These are phyloP conservation scores for Vulpes lagopus DNA, from an alignment of 2,113 vertebrate genomes.

Conservation along the genomic window DNA sequence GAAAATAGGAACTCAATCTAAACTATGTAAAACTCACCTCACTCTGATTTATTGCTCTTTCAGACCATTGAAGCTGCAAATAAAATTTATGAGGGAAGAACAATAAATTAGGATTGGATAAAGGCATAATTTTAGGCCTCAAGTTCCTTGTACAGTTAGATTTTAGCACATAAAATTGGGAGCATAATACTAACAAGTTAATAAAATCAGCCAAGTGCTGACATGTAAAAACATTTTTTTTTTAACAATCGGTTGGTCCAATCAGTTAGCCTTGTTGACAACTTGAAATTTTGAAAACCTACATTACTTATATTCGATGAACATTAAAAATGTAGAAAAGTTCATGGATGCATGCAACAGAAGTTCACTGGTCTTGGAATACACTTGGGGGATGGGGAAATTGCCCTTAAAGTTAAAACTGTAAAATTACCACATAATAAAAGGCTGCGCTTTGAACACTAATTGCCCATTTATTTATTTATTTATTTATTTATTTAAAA, in stretches of 20 bases:
- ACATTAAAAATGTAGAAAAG: slow-evolving; percentile 87
- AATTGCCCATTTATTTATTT: slow-evolving; percentile 86
- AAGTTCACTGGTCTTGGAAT: slow-evolving; percentile 86
- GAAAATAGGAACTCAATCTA: slow-evolving; percentile 81
- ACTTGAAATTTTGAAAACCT: slow-evolving; percentile 86
- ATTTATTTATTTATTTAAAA: slow-evolving; percentile 79
- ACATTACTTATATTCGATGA: slow-evolving; percentile 83
- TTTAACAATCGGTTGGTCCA: slow-evolving; percentile 86
- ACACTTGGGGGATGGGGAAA: slow-evolving; percentile 59
- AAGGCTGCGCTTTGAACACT: slow-evolving; percentile 86
- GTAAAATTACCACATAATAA: slow-evolving; percentile 92
- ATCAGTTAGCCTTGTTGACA: slow-evolving; percentile 89
- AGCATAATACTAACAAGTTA: slow-evolving; percentile 89
- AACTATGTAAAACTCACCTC: slow-evolving; percentile 83
- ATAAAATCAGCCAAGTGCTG: slow-evolving; percentile 89
- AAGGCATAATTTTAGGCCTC: slow-evolving; percentile 86
- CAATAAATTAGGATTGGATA: slow-evolving; percentile 88
- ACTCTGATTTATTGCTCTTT: slow-evolving; percentile 86
- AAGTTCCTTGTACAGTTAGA: slow-evolving; percentile 85
- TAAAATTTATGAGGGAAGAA: slow-evolving; percentile 89
- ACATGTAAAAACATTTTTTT: slow-evolving; percentile 88
- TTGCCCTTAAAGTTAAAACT: slow-evolving; percentile 88
- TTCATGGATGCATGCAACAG: slow-evolving; percentile 87
- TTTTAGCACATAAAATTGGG: slow-evolving; percentile 85
- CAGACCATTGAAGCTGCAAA: slow-evolving; percentile 86